Conservation (phyloP, 2,797 vertebrate species). For the Gymnocypris eckloni region DNA sequence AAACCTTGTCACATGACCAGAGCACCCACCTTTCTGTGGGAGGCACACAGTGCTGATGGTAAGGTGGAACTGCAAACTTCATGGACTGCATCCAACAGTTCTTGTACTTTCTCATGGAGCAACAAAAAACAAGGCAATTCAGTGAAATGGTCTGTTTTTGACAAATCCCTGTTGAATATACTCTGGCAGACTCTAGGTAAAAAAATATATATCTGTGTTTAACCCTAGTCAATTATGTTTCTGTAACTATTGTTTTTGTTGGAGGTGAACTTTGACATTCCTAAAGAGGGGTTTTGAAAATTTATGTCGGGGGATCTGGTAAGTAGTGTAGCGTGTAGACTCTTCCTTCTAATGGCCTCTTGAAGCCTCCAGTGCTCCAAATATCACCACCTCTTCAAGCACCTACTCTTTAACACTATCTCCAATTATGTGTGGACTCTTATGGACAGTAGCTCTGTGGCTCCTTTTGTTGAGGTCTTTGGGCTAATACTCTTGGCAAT, state of each 20-base stretch:
- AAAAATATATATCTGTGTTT: constrained; percentile 48
- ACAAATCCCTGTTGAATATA: constrained; percentile 69
- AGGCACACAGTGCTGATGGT: constrained; percentile 64
- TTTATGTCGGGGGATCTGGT: constrained; percentile 61
- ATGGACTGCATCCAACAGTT: constrained; percentile 77
- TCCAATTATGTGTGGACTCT: not conserved
- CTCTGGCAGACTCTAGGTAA: constrained; percentile 68
- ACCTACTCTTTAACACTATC: not conserved
- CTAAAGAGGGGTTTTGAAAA: constrained; percentile 58
- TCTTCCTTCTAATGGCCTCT: constrained; percentile 37
- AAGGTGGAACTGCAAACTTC: constrained; percentile 72
- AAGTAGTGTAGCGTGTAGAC: constrained; percentile 24
- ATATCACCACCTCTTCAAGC: constrained; percentile 1
- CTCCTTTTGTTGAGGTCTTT: constrained; percentile 17
- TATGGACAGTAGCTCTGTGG: constrained; percentile 18
- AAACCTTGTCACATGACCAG: constrained; percentile 69
- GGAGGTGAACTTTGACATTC: constrained; percentile 66
- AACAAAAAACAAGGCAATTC: constrained; percentile 73
- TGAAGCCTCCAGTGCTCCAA: not conserved
- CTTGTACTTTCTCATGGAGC: constrained; percentile 82
- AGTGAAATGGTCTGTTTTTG: constrained; percentile 72
- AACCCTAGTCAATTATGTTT: constrained; percentile 58
- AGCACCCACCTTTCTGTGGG: constrained; percentile 66
- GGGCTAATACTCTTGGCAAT: constrained; percentile 22
- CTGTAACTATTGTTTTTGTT: constrained; percentile 70